These are phyloP conservation scores for Phyllostomus hastatus DNA, from an alignment of 2,113 vertebrate genomes.

Conservation along the genomic window DNA sequence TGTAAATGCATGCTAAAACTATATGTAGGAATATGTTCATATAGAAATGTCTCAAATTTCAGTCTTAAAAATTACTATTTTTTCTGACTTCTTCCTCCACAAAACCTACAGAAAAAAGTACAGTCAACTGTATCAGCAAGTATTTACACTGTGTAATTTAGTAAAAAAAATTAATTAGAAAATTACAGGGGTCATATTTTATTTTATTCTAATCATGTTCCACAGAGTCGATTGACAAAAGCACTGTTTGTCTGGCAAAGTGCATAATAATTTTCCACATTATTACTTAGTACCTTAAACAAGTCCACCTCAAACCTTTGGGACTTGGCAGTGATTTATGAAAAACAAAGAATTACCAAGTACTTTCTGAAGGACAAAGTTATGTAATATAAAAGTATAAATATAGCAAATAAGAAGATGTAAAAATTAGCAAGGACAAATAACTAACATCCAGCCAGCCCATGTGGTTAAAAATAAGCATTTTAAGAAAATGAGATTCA, in stretches of 20 bases:
- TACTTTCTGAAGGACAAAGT: conserved; percentile 67
- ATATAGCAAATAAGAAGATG: background rate
- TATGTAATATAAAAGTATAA: conserved; percentile 46
- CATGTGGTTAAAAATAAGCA: background rate
- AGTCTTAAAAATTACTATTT: background rate
- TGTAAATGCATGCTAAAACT: background rate
- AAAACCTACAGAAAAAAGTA: background rate
- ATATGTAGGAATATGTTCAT: background rate
- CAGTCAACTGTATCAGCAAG: background rate
- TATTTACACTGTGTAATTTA: conserved; percentile 21
- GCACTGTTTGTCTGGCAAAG: conserved; percentile 55
- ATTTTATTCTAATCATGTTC: conserved; percentile 66
- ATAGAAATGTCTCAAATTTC: background rate
- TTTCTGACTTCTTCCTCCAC: background rate
- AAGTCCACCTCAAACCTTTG: conserved; percentile 37
- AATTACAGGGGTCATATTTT: conserved; percentile 39
- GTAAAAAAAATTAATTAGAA: conserved; percentile 61
- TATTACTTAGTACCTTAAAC: conserved; percentile 70
- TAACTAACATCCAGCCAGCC: background rate
- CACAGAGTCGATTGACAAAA: conserved; percentile 65
- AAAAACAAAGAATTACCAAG: conserved; percentile 60
- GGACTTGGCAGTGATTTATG: conserved; percentile 57
- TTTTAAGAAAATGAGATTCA: conserved; percentile 20
- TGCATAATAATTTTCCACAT: conserved; percentile 74
- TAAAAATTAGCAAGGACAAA: background rate